phyloP scores from a whole-genome alignment of 2,888 invertebrate genomes.

The Watsonalla binaria region DNA sequence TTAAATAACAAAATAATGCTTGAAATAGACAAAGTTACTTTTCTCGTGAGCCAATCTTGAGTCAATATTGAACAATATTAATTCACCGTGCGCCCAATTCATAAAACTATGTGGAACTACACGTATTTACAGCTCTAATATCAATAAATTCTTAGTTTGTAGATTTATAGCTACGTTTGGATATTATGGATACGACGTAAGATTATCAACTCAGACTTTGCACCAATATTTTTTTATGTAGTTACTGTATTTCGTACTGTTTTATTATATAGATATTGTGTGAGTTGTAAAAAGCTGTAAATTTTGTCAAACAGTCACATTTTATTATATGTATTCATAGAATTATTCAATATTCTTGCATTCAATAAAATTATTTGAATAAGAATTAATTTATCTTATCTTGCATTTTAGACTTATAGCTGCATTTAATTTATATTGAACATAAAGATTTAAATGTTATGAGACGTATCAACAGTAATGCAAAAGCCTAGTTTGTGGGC shows the following conservation, averaged over 20 bases:
- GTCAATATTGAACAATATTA: slow-evolving; percentile 29
- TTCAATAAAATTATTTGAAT: too few species aligned
- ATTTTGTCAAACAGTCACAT: too few species aligned
- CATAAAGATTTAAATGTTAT: not conserved
- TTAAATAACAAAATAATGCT: too few species aligned
- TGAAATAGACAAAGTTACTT: too few species aligned
- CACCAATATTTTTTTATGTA: not conserved
- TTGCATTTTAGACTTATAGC: too few species aligned
- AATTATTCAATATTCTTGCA: too few species aligned
- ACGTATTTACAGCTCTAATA: slow-evolving; percentile 43
- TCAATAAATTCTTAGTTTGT: slow-evolving; percentile 36
- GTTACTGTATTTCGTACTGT: too few species aligned
- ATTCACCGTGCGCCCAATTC: slow-evolving; percentile 39
- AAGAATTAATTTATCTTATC: too few species aligned
- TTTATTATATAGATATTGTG: too few species aligned
- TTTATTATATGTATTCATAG: too few species aligned
- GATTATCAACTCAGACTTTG: not conserved
- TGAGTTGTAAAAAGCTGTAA: too few species aligned
- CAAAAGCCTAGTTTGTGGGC: slow-evolving; percentile 50
- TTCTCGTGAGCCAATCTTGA: slow-evolving; percentile 15
- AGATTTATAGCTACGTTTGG: slow-evolving; percentile 24
- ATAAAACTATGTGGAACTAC: slow-evolving; percentile 30
- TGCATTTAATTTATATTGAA: too few species aligned
- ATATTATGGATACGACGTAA: slow-evolving; percentile 28
- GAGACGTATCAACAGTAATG: slow-evolving; percentile 34